Evolutionary conservation across 1,140 invertebrate species (phyloP).

Genomic region (Sycophaga agraensis): DNA sequence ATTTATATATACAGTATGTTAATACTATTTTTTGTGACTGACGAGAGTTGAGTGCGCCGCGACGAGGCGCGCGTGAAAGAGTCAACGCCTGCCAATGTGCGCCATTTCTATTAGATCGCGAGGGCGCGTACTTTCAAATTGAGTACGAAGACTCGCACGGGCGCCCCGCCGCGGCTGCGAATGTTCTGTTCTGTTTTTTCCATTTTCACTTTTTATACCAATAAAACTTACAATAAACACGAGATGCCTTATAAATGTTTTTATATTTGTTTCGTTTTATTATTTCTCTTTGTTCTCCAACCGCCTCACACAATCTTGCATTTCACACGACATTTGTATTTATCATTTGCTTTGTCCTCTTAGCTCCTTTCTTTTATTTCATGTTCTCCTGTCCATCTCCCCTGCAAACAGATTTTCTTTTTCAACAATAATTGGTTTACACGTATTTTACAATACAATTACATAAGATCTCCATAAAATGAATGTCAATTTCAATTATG

Average conservation of each 20-base stretch:
- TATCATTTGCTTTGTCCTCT: neutral
- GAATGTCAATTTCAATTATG: neutral
- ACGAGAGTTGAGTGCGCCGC: slow-evolving; percentile 3
- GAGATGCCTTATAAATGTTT: slow-evolving; percentile 31
- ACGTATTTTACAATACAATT: too few relatives aligned
- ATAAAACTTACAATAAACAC: slow-evolving; percentile 32
- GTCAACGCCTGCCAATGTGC: neutral
- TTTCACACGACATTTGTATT: too few relatives aligned
- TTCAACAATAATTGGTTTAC: too few relatives aligned
- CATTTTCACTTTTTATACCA: slow-evolving; percentile 32
- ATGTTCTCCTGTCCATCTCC: neutral
- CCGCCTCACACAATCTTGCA: too few relatives aligned
- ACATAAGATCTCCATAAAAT: too few relatives aligned
- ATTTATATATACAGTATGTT: slow-evolving; percentile 15
- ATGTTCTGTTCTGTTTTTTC: slow-evolving; percentile 27
- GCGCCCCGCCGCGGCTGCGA: slow-evolving; percentile 3
- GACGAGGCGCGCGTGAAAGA: slow-evolving; percentile 4
- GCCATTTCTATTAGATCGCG: neutral
- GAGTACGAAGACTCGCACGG: neutral
- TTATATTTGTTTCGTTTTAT: slow-evolving; percentile 24
- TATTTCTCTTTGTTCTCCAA: neutral
- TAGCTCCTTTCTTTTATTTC: slow-evolving; percentile 2
- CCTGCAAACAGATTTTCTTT: neutral
- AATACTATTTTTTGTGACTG: slow-evolving; percentile 26
- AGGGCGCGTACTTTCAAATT: neutral